phyloP scores from a whole-genome alignment of 2,888 invertebrate species.

The Ceriagrion tenellum region DNA sequence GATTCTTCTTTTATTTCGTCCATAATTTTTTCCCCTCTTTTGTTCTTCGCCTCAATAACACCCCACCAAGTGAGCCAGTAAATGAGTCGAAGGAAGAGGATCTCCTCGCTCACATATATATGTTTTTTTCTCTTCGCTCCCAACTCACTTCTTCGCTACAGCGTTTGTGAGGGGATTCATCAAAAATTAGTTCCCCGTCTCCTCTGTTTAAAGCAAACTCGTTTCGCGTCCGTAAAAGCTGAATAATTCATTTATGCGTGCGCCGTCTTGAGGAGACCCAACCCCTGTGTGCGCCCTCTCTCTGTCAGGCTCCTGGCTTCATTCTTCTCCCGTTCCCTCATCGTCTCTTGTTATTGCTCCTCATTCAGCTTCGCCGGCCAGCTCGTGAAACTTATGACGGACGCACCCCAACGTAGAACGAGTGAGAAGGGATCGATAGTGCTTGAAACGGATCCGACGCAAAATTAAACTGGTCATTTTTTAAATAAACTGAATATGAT shows the following conservation, averaged over 20 bases:
- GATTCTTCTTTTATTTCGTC: neutral
- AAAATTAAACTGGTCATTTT: too few relatives aligned
- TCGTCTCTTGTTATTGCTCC: neutral
- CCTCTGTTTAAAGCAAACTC: conserved; percentile 32
- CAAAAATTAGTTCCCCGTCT: conserved; percentile 11
- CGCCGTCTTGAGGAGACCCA: neutral
- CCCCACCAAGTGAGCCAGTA: neutral
- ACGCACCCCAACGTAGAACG: neutral
- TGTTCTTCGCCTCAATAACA: neutral
- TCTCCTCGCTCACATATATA: neutral
- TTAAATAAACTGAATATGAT: too few relatives aligned
- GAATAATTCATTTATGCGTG: conserved; percentile 17
- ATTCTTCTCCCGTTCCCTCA: neutral
- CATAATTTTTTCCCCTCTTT: neutral
- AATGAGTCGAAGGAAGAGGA: neutral
- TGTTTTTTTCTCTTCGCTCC: neutral
- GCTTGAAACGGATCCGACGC: too few relatives aligned
- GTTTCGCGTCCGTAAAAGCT: neutral
- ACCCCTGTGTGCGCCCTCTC: neutral
- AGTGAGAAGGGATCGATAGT: too few relatives aligned
- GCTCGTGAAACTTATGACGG: neutral
- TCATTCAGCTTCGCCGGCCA: neutral
- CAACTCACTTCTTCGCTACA: neutral
- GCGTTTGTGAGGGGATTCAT: neutral
- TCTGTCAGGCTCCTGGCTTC: neutral